Percentiles rank a stretch among this genome's conserved stretches.
Evolutionary conservation across 2,797 vertebrate genomes (phyloP).

Genomic region (Mus spretus): DNA sequence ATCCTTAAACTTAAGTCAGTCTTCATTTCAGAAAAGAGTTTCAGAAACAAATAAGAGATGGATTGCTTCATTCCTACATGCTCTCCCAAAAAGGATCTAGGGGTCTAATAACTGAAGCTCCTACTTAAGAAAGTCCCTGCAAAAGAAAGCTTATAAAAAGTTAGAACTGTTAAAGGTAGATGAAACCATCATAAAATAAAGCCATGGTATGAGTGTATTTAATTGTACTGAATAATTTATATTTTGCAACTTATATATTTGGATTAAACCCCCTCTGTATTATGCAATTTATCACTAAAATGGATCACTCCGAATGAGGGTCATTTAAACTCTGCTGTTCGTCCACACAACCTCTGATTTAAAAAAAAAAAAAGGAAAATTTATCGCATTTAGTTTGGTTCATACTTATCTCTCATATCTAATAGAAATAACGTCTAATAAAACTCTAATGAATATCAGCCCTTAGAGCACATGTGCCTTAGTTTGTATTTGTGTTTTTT

Average conservation of each 20-base stretch:
- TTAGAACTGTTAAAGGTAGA: neutral
- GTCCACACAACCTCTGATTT: constrained; percentile 38
- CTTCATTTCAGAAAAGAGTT: neutral
- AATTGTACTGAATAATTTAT: constrained; percentile 53
- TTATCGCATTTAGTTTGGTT: constrained; percentile 14
- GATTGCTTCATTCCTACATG: constrained; percentile 12
- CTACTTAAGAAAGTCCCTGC: neutral
- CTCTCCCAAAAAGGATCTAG: constrained; percentile 18
- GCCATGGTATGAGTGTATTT: neutral
- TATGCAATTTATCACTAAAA: constrained; percentile 24
- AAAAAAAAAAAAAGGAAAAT: neutral
- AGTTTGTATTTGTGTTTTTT: constrained; percentile 50
- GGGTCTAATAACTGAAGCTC: constrained; percentile 24
- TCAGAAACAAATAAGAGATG: neutral
- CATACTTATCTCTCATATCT: constrained; percentile 26
- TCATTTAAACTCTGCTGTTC: constrained; percentile 4
- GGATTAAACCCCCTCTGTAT: constrained; percentile 36
- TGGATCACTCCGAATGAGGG: neutral
- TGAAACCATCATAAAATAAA: constrained; percentile 43
- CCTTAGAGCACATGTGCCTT: constrained; percentile 35
- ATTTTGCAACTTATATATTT: constrained; percentile 29
- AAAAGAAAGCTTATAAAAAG: constrained; percentile 62
- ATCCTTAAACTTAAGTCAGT: neutral
- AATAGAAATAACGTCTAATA: constrained; percentile 51
- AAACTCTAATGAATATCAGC: constrained; percentile 58